Conservation (phyloP, 2,797 vertebrate genomes). For the Halcyon chelicuti region DNA sequence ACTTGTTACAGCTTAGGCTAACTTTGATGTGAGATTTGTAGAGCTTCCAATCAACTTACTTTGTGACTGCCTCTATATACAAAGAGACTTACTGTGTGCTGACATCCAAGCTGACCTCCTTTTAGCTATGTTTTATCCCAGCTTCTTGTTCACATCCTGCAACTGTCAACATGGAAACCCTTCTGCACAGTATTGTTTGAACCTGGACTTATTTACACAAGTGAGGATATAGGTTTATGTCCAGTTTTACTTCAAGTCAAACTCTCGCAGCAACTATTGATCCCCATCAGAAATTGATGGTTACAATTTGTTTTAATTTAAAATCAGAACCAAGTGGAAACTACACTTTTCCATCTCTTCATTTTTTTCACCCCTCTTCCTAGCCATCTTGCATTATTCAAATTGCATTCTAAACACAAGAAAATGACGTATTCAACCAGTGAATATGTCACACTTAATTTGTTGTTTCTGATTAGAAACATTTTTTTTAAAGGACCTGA, state of each 20-base stretch:
- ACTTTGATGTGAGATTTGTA: neutral
- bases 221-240: neutral
- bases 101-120: neutral
- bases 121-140: neutral
- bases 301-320: neutral
- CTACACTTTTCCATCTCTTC: neutral
- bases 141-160: neutral
- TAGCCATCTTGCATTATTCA: neutral
- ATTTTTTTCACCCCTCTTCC: neutral
- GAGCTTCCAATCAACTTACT: neutral
- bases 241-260: neutral
- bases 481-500: neutral
- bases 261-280: neutral
- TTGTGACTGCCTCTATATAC: neutral
- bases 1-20: neutral
- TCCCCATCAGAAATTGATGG: neutral
- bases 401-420: neutral
- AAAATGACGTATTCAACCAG: neutral
- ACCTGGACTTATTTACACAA: neutral
- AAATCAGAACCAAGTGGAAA: neutral
- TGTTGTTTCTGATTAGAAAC: neutral
- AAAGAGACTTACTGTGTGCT: neutral
- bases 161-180: neutral
- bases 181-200: neutral
- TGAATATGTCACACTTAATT: neutral